A percentile compares a stretch with the other conserved stretches of the same genome.
These are phyloP conservation scores for Drosophila tripunctata DNA, from an alignment of 2,888 invertebrate genomes.

Conservation along the genomic window DNA sequence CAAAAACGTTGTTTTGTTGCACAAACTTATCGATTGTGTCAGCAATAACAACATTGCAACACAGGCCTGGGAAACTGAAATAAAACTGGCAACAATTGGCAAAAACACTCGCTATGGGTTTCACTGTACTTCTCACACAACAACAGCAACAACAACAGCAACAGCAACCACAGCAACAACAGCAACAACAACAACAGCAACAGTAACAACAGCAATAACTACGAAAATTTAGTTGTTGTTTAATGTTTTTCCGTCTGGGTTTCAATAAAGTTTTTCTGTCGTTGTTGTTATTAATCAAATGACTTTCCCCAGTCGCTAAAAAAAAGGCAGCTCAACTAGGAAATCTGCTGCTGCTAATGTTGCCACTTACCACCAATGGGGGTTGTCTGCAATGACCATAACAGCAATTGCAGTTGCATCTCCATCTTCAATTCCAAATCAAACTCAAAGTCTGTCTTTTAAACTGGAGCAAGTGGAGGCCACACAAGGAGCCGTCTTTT, in stretches of 20 bases:
- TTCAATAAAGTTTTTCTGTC: slow-evolving; percentile 59
- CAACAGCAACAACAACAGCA: not conserved
- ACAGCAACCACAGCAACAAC: not conserved
- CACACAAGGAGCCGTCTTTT: slow-evolving; percentile 46
- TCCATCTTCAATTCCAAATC: slow-evolving; percentile 4
- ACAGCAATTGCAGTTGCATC: slow-evolving; percentile 29
- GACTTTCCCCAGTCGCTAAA: slow-evolving; percentile 72
- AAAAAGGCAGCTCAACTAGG: slow-evolving; percentile 54
- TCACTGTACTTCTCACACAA: slow-evolving; percentile 37
- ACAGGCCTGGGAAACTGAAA: slow-evolving; percentile 57
- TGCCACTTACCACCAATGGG: slow-evolving; percentile 20
- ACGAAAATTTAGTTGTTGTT: slow-evolving; percentile 15
- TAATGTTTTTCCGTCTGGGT: slow-evolving; percentile 58
- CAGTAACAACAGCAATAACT: slow-evolving; percentile 6
- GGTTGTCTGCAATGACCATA: slow-evolving; percentile 42
- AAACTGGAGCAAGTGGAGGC: slow-evolving; percentile 47
- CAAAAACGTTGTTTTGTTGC: slow-evolving; percentile 41
- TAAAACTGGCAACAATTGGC: not conserved
- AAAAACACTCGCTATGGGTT: slow-evolving; percentile 13
- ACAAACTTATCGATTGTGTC: slow-evolving; percentile 48
- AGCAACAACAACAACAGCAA: not conserved
- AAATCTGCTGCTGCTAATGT: slow-evolving; percentile 39
- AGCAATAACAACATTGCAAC: slow-evolving; percentile 26
- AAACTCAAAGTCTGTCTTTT: slow-evolving; percentile 6
- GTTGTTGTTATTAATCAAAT: slow-evolving; percentile 27